A percentile compares a stretch with the other conserved stretches of the same genome.
phyloP scores from a whole-genome alignment of 2,113 vertebrate species.

The Nettapus auritus region DNA sequence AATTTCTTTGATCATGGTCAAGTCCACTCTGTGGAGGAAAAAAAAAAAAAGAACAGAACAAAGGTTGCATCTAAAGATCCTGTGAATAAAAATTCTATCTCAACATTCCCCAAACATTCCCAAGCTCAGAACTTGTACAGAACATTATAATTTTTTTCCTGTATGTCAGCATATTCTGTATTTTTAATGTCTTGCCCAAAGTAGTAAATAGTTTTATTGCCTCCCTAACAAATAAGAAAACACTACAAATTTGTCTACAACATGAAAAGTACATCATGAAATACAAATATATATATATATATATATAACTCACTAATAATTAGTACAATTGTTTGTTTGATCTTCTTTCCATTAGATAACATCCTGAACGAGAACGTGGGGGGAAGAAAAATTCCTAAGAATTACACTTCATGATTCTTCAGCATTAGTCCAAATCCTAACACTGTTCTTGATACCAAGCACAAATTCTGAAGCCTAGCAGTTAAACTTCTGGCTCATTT shows the following conservation, averaged over 20 bases:
- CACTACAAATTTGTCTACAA: not conserved
- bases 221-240: not conserved
- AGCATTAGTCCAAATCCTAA: not conserved
- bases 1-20: constrained; percentile 93
- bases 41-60: not conserved
- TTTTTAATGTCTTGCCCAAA: not conserved
- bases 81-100: not conserved
- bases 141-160: not conserved
- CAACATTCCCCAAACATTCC: not conserved
- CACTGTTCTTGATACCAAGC: not conserved
- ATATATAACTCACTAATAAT: not conserved
- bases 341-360: not conserved
- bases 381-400: not conserved
- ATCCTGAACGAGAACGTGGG: not conserved
- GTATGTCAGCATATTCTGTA: not conserved
- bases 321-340: not conserved
- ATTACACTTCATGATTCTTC: no score
- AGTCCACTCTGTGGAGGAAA: constrained; percentile 85
- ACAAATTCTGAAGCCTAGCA: fast-evolving
- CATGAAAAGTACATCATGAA: not conserved
- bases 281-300: not conserved
- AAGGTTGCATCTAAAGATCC: not conserved
- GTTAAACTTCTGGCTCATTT: not conserved
- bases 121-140: not conserved
- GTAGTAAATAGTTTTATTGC: not conserved